Base-by-base conservation (phyloP, 2,888 invertebrate species). In the Zeuzera pyrina region DNA sequence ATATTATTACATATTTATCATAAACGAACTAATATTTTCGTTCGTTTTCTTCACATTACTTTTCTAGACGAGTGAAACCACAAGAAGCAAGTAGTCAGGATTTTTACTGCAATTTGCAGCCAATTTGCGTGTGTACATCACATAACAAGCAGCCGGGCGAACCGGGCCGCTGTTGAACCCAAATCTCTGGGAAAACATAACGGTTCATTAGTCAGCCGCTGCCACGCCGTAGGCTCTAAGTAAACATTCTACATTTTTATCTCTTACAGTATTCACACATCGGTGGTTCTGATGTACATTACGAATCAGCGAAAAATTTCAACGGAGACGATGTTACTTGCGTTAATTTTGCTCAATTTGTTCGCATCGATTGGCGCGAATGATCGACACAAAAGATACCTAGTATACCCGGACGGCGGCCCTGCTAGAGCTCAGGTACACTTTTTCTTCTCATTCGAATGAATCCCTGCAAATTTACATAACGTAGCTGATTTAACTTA, bases 401-500 rank as follows among this genome's bases (percentile, higher is more conserved):
- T 88, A 30, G 74, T 87, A n/a, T 88, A 85, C 54, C 85, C 86
- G 5, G 79, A 85, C 42, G 87, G 87, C 25, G 79, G 85, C 3
- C 84, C 84, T 1, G 87, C 87, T 30, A 74, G 87, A 69, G 74
- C 87, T 26, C 87, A 88, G 83, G 88, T 88, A 79, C n/a, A n/a
- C n/a, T 52, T 29, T 57, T 49, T 50, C 41, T 36, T 42, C 39
- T 47, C 12, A 11, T 19, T 11, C 27, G 34, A 26, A 30, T 15
- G 21, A 34, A 35, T 29, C 31, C 32, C 53, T 59, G 57, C 47
- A 67, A 69, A 72, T 74, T 69, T 68, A 65, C 64, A 61, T 63
- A 60, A 57, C 52, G 40, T 41, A 38, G 57, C 59, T 66, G 69
- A 74, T 77, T 73, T 62, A 61, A 65, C 57, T 70, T 62, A 57